Evolutionary conservation across 1,140 invertebrate species (phyloP).

Genomic region (Hetaerina americana): DNA sequence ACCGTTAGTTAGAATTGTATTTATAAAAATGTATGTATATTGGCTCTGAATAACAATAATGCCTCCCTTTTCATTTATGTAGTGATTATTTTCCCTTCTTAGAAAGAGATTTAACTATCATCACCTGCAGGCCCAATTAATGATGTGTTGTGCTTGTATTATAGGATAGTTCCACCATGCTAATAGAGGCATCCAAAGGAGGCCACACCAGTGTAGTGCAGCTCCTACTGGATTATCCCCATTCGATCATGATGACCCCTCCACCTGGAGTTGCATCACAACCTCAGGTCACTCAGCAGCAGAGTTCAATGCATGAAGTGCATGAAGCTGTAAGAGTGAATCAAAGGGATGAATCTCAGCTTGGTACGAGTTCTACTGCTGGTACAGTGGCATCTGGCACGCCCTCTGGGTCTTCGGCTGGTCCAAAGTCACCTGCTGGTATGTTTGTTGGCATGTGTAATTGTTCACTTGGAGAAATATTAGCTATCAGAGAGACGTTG

Average conservation of each 20-base stretch:
- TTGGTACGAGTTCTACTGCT: not conserved
- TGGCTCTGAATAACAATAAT: too few relatives aligned
- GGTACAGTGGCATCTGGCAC: constrained; percentile 1
- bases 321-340: constrained; percentile 37
- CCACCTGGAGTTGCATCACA: constrained; percentile 25
- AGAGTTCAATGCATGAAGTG: constrained; percentile 32
- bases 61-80: too few relatives aligned
- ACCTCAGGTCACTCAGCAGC: not conserved
- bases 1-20: not conserved
- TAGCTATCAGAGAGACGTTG: too few relatives aligned
- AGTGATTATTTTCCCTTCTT: too few relatives aligned
- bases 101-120: too few relatives aligned
- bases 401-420: constrained; percentile 15
- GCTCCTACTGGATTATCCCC: constrained; percentile 85
- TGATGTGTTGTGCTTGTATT: too few relatives aligned
- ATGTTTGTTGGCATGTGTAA: not conserved
- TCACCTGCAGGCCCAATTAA: too few relatives aligned
- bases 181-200: constrained; percentile 95
- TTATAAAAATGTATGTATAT: too few relatives aligned
- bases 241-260: constrained; percentile 53
- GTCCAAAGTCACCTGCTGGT: not conserved
- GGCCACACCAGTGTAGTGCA: constrained; percentile 93
- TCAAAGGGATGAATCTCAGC: not conserved
- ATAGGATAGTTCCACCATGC: constrained; percentile 96
- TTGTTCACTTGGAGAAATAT: too few relatives aligned